phyloP scores from a whole-genome alignment of 2,888 invertebrate species.

The Loripinus fragilis region DNA sequence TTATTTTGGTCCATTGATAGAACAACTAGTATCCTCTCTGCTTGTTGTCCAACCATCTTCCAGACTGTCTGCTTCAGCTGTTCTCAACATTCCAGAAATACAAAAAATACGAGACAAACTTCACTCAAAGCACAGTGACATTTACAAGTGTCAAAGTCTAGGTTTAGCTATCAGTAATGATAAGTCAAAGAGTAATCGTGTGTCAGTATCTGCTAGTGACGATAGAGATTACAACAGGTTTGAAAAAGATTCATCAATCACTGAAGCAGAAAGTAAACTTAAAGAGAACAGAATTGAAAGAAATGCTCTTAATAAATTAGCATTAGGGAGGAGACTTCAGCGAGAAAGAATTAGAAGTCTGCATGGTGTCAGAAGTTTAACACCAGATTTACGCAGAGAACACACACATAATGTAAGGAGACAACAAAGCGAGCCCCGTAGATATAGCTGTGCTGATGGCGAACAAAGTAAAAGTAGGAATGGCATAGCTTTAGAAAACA shows the following conservation, averaged over 20 bases:
- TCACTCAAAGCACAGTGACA: conserved; percentile 28
- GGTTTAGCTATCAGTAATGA: too few species aligned
- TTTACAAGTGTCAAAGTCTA: conserved; percentile 28
- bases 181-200: conserved; percentile 16
- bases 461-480: background rate
- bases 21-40: conserved; percentile 67
- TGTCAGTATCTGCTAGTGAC: background rate
- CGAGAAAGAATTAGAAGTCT: too few species aligned
- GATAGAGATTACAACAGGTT: too few species aligned
- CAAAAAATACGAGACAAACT: conserved; percentile 32
- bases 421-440: background rate
- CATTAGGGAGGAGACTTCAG: too few species aligned
- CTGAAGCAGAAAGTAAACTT: too few species aligned
- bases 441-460: background rate
- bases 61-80: conserved; percentile 71
- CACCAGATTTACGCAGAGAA: background rate
- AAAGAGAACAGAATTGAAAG: too few species aligned
- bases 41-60: conserved; percentile 68
- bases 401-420: conserved; percentile 17
- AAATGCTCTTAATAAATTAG: too few species aligned
- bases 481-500: background rate
- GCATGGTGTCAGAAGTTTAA: background rate
- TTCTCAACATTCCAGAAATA: conserved; percentile 67
- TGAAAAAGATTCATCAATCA: too few species aligned
- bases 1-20: conserved; percentile 66